Base-by-base conservation (phyloP, 2,113 vertebrate genomes). In the Uropsilus gracilis region DNA sequence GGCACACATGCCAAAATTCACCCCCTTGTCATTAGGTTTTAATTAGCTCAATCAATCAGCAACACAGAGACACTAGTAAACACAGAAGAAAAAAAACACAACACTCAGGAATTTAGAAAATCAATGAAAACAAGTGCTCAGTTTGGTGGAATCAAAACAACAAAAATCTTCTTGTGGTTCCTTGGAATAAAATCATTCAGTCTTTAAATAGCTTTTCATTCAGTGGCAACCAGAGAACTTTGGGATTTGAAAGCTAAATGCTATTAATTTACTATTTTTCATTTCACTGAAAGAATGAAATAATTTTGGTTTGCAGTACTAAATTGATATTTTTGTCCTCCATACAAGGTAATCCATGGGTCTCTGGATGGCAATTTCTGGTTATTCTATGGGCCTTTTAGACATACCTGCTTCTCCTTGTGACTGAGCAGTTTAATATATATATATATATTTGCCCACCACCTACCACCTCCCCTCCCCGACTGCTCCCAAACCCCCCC, bases 201-300 rank as follows among this genome's bases (percentile, higher is more conserved):
- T 86, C 46, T 69, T 86, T 44, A 88, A 81, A 48, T 48, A 66
- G 24, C 53, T 46, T 91, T 93, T 77, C 12, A 89, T 50, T 91
- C 32, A 77, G 8, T 85, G 46, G 28, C 18, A 93, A 24, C 9
- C 26, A 9, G 61, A 76, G 71, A 72, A 73, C n/a, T 59, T 18
- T n/a, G 50, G 20, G 9, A 86, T 39, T 83, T 94, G 14, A 46
- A 94, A 91, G 81, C 9, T 57, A 32, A 57, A 26, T 55, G 46
- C 64, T 88, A 39, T 94, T 73, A 55, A 81, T 59, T 88, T 64
- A 34, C 20, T 42, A 46, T 53, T 93, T 83, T 69, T 86, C 28
- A 78, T 53, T 11, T 93, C 13, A 86, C 2, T 39, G 7, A 57
- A 76, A 53, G 30, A 18, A 8, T 61, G 8, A 32, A 37, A 34